Evolutionary conservation across 2,888 invertebrate species (phyloP), one percentile per base, ranked within the genome.

Genomic region (Loripinus fragilis): DNA sequence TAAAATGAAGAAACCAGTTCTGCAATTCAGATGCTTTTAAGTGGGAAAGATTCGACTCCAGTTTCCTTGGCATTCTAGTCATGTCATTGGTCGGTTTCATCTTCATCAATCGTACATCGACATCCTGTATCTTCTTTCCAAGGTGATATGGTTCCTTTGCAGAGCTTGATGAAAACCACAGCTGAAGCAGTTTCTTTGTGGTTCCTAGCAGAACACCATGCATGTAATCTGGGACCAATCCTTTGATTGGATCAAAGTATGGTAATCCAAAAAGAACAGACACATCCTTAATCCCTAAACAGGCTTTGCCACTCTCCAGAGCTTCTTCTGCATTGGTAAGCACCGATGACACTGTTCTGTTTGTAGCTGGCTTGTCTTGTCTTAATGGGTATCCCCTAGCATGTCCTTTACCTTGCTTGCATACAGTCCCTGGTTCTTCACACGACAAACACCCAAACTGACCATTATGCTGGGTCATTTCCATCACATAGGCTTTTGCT

Each of bases 381-480:
- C n/a, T n/a, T n/a, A n/a, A 72, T 2, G 75, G 75, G 55, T 45
- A 75, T 12, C 60, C n/a, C 28, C 79, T 65, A 48, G 81, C 81
- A 25, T 76, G 48, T 15, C 80, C 81, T 70, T 76, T 78, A 7
- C 85, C 80, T 50, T 66, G 71, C 28, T 30, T 30, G 0, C 77
- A 76, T 20, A 67, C 68, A 28, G 35, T 25, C 0, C 80, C 81
- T 25, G 71, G 50, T 28, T 80, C 78, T 30, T 48, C 42, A 66
- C 85, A 85, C 20, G 66, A 77, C 0, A 82, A 23, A 55, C 85
- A 85, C 0, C 76, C 78, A 79, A 50, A 42, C 45, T 76, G 52
- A 1, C 78, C 85, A 77, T 80, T 85, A 45, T 80, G 80, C n/a
- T 80, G 80, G 1, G 81, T 81, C 81, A 81, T 83, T 15, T 78